These are phyloP conservation scores for Brachylomia viminalis DNA, from an alignment of 2,888 invertebrate species.

Conservation along the genomic window DNA sequence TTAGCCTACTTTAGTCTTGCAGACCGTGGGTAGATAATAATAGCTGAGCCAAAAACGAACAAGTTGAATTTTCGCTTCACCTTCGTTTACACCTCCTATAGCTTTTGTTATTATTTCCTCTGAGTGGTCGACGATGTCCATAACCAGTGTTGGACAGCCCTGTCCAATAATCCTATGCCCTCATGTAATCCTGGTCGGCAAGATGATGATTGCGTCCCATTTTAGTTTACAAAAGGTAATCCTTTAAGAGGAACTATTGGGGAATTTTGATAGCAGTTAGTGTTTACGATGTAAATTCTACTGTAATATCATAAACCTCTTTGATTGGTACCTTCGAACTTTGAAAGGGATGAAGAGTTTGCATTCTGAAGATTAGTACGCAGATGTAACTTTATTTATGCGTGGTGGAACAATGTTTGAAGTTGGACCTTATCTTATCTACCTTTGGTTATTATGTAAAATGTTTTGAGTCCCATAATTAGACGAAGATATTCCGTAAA, in stretches of 20 bases:
- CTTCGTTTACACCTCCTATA: background rate
- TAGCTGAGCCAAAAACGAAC: background rate
- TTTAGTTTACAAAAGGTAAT: constrained; percentile 91
- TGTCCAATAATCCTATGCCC: constrained; percentile 75
- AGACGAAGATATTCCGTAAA: background rate
- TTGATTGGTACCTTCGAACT: constrained; percentile 86
- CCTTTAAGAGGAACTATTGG: constrained; percentile 88
- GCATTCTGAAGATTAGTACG: constrained; percentile 66
- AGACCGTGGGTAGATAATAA: background rate
- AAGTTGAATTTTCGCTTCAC: background rate
- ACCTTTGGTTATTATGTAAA: constrained; percentile 43
- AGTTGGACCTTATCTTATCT: constrained; percentile 60
- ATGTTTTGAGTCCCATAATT: constrained; percentile 43
- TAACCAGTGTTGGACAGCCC: constrained; percentile 49
- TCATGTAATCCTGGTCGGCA: constrained; percentile 86
- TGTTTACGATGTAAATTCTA: constrained; percentile 90
- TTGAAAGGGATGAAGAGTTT: constrained; percentile 79
- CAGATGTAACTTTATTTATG: constrained; percentile 57
- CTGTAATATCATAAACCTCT: constrained; percentile 89
- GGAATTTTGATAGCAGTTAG: constrained; percentile 84
- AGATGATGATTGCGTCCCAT: constrained; percentile 90
- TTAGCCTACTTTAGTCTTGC: background rate
- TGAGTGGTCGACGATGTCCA: background rate
- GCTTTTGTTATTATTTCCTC: background rate
- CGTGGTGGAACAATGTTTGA: constrained; percentile 51